Evolutionary conservation across 2,113 vertebrate species (phyloP).

Genomic region (Percina caprodes): DNA sequence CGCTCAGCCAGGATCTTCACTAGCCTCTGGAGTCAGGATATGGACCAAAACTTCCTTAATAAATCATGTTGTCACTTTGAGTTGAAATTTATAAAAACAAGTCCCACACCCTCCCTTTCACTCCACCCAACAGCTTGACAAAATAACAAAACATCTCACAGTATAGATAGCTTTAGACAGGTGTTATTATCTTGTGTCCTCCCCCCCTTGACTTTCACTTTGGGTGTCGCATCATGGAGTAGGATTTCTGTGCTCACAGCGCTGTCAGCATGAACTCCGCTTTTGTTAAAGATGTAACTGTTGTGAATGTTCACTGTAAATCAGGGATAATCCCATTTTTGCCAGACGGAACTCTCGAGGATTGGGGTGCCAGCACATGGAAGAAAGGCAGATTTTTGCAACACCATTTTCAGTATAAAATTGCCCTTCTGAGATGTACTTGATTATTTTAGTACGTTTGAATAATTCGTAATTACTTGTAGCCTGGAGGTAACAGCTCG

Average conservation of each 20-base stretch:
- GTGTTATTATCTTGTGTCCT: neutral
- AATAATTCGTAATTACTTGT: constrained; percentile 29
- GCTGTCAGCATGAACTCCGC: neutral
- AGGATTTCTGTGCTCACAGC: neutral
- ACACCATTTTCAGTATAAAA: constrained; percentile 28
- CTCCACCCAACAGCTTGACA: neutral
- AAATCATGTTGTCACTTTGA: neutral
- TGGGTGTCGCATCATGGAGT: neutral
- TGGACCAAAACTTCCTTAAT: neutral
- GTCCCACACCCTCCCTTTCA: neutral
- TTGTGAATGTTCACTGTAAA: neutral
- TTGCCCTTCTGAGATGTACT: constrained; percentile 25
- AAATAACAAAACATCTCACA: neutral
- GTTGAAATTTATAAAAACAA: too few species aligned
- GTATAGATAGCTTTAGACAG: neutral
- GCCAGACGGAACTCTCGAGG: neutral
- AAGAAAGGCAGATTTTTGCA: constrained; percentile 6
- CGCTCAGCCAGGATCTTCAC: too few species aligned
- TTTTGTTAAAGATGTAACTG: neutral
- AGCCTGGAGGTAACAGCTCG: constrained; percentile 1
- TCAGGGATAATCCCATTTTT: neutral
- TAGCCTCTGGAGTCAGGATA: neutral
- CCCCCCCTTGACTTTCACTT: neutral
- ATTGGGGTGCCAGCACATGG: neutral
- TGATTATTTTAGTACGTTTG: constrained; percentile 7